These are phyloP conservation scores for Aleiodes alternator DNA, from an alignment of 2,888 invertebrate species.

Conservation along the genomic window DNA sequence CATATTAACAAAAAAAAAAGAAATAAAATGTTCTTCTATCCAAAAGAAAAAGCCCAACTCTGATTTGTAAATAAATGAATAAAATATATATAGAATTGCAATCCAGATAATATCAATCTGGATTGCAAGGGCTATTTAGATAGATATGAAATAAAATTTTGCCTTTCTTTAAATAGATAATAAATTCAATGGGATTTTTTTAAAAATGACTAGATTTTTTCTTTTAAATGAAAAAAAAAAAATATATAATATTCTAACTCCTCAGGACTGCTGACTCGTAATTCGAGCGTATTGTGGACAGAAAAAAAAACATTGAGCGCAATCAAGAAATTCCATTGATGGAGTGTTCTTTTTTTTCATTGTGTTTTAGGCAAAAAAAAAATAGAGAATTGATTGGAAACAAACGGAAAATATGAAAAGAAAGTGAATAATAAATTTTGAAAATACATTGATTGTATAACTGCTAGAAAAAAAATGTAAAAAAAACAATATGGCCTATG, in stretches of 20 bases:
- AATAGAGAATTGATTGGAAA: constrained; percentile 14
- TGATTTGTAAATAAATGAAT: constrained; percentile 51
- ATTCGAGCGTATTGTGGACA: constrained; percentile 14
- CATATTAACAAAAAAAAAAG: constrained; percentile 7
- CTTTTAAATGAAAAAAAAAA: background rate
- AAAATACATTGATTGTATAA: constrained; percentile 33
- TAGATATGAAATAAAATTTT: constrained; percentile 29
- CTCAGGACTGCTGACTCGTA: constrained; percentile 25
- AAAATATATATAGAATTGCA: constrained; percentile 44
- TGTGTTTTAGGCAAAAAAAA: background rate
- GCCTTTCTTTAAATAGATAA: constrained; percentile 9
- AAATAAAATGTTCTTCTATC: background rate
- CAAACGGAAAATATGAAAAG: constrained; percentile 11
- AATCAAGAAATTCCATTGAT: constrained; percentile 25
- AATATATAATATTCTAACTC: background rate
- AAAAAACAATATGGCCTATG: constrained; percentile 33
- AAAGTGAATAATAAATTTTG: background rate
- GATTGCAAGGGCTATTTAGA: constrained; percentile 42
- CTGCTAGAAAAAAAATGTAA: background rate
- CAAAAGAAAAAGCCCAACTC: constrained; percentile 39
- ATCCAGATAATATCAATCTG: constrained; percentile 25
- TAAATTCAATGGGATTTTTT: constrained; percentile 24
- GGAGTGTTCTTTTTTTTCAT: background rate
- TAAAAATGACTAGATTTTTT: background rate
- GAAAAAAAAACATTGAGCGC: constrained; percentile 8